Conservation (phyloP, 1,140 invertebrate species). For the Adelges cooleyi region DNA sequence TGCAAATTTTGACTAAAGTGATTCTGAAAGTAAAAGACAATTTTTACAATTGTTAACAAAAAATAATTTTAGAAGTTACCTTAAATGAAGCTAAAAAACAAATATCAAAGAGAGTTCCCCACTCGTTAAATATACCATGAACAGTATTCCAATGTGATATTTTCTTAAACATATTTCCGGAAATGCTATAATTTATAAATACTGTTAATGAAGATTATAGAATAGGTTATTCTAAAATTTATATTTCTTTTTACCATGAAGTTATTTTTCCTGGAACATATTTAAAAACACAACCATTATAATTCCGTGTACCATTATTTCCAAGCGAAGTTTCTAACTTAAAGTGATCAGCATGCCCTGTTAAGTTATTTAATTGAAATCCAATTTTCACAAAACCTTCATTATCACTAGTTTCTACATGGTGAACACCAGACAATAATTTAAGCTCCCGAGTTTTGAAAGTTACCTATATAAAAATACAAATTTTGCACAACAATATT, state of each 20-base stretch:
- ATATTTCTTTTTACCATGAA: neutral
- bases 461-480: constrained; percentile 58
- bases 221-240: neutral
- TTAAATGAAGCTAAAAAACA: constrained; percentile 46
- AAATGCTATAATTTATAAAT: constrained; percentile 45
- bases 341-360: constrained; percentile 59
- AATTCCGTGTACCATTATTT: neutral
- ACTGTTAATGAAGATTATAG: neutral
- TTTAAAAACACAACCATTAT: neutral
- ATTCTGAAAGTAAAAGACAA: neutral
- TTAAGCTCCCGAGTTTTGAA: constrained; percentile 70
- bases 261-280: constrained; percentile 8
- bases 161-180: constrained; percentile 55
- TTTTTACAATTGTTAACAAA: no score
- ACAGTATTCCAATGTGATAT: constrained; percentile 65
- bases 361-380: constrained; percentile 63
- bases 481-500: neutral
- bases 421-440: constrained; percentile 66
- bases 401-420: constrained; percentile 64
- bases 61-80: neutral
- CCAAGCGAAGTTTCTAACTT: constrained; percentile 37
- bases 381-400: constrained; percentile 64
- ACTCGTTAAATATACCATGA: constrained; percentile 56
- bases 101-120: constrained; percentile 52
- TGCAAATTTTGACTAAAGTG: constrained; percentile 62